Evolutionary conservation across 2,113 vertebrate genomes (phyloP), one percentile per base, ranked within the genome.

Genomic region (Plectropomus leopardus): DNA sequence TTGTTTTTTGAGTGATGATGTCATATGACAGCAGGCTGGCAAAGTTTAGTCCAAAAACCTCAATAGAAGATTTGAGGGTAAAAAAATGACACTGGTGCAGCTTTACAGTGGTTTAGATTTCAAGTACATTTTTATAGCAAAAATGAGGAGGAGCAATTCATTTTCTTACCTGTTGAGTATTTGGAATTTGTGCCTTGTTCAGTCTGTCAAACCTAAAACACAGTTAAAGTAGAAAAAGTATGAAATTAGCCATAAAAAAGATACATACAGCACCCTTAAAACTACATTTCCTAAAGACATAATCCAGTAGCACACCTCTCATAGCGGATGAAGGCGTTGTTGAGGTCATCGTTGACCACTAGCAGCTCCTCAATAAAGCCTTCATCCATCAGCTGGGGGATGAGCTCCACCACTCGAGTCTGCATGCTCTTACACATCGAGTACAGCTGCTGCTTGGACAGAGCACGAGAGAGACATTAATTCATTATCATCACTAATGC

Each of bases 261-360:
- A 34, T 17, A 44, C 7, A 10, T 0, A 21, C n/a, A 4, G n/a
- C 36, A 68, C 5, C 19, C 3, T 5, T 5, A 32, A 3, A 0
- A 19, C 51, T 0, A 45, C 14, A 48, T 3, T 30, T 13, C 24
- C 7, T 6, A 8, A 1, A 26, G 60, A 32, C 15, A 47, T 2
- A 44, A 45, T 55, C 5, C n/a, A 57, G 34, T 26, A 30, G n/a
- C 78, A 2, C 59, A 95, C 95, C 95, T 95, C 84, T 99, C 98
- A 3, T 98, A 96, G 71, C 97, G 96, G 48, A 98, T 95, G 89
- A 99, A 99, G 68, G 96, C 90, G 0, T 98, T 99, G 94, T 99
- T 99, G 72, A 99, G 96, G 77, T 99, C 97, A 77, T 99, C 98
- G 5, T 99, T 99, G 90, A 99, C 88, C 19, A 97, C 82, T 5